These are phyloP conservation scores for Centropyge bicolor DNA, from an alignment of 2,797 vertebrate species.

Conservation along the genomic window DNA sequence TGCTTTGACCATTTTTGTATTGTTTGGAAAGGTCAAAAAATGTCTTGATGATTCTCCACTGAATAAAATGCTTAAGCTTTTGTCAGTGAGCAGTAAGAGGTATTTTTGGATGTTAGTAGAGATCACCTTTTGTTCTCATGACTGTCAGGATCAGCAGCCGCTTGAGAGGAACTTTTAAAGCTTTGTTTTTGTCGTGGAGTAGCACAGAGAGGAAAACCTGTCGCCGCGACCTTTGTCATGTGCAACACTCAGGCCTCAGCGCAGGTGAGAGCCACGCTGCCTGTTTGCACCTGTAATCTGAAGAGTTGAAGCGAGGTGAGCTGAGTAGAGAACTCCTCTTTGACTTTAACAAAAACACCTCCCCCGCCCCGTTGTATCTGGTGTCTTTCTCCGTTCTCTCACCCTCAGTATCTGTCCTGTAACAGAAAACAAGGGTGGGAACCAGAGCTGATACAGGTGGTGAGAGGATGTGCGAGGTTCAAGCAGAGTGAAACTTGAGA, in stretches of 20 bases:
- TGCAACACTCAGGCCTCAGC: conserved; percentile 49
- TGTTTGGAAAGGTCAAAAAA: conserved; percentile 40
- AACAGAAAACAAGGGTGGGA: conserved; percentile 67
- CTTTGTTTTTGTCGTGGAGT: background rate
- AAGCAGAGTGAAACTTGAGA: conserved; percentile 67
- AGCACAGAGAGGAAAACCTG: conserved; percentile 31
- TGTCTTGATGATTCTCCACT: conserved; percentile 4
- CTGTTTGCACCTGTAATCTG: conserved; percentile 68
- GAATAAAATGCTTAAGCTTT: conserved; percentile 17
- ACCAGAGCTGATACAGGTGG: conserved; percentile 76
- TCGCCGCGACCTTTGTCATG: conserved; percentile 49
- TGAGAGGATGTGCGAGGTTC: conserved; percentile 70
- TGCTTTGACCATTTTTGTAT: conserved; percentile 7
- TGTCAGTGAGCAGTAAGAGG: background rate
- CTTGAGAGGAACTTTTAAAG: conserved; percentile 22
- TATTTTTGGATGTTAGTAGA: background rate
- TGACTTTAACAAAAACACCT: conserved; percentile 32
- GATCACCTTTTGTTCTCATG: conserved; percentile 27
- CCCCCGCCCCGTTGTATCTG: conserved; percentile 54
- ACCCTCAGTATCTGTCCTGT: conserved; percentile 46
- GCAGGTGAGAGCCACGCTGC: conserved; percentile 55
- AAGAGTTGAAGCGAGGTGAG: conserved; percentile 57
- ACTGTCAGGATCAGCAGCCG: conserved; percentile 31
- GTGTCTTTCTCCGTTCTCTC: conserved; percentile 46
- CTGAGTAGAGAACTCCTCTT: conserved; percentile 32